phyloP scores from a whole-genome alignment of 2,113 vertebrate species.

The Xiphorhynchus elegans region DNA sequence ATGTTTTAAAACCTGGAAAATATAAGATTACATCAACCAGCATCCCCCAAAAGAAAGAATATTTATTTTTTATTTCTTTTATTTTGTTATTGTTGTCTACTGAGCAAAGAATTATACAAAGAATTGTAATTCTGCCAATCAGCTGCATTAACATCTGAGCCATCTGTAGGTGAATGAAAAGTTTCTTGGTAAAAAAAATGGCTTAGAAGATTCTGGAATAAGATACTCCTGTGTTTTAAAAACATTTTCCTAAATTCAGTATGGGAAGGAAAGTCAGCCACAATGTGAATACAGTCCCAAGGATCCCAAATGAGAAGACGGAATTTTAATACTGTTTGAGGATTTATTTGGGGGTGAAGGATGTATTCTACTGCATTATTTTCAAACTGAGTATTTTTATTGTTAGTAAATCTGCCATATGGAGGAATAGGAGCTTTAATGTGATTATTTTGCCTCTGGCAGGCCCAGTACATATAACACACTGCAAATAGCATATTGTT shows the following conservation, averaged over 20 bases:
- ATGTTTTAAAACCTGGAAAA: neutral
- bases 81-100: neutral
- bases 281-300: neutral
- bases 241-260: neutral
- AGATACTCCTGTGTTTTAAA: neutral
- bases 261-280: neutral
- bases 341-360: neutral
- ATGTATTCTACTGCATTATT: neutral
- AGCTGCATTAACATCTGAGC: neutral
- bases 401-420: neutral
- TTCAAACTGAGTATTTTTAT: neutral
- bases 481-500: neutral
- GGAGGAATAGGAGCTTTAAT: neutral
- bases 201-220: neutral
- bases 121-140: neutral
- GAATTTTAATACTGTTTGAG: neutral
- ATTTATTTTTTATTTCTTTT: fast-evolving
- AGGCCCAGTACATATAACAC: neutral
- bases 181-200: neutral
- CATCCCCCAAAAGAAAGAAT: neutral
- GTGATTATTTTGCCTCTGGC: neutral
- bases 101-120: neutral
- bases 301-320: neutral
- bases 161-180: neutral
- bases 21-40: neutral